Evolutionary conservation across 2,113 vertebrate genomes (phyloP), one percentile per base, ranked within the genome.

Genomic region (Gobiocypris rarus): DNA sequence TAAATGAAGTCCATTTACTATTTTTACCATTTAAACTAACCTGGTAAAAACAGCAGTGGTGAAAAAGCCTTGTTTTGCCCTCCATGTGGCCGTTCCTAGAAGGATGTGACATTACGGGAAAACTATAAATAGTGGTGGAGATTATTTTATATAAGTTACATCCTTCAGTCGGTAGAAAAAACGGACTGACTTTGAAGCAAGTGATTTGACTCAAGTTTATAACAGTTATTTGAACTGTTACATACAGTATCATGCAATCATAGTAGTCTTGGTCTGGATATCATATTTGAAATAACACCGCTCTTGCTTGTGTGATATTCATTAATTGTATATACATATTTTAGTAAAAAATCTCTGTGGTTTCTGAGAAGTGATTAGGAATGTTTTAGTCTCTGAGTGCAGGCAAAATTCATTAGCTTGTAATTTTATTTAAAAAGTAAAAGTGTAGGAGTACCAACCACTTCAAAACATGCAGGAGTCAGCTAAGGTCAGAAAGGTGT

Each of bases 401-500:
- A 71, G 65, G 22, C 61, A 63, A 56, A 78, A 26, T 34, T 41
- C 26, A 41, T 48, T 38, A 65, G 0, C 59, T 41, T 59, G n/a
- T 7, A 24, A 48, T 74, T 69, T 54, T 26, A n/a, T n/a, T n/a
- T n/a, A n/a, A n/a, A 4, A 58, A 43, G 43, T 65, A 1, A 69
- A 15, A 61, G 43, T 41, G 61, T 15, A 58, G 70, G 10, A 19
- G 22, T 41, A n/a, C 22, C 11, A 24, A 65, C 71, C 77, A 9
- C 22, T 31, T 73, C 67, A 73, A 48, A 73, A 75, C 84, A 81
- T 58, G 48, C 43, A 56, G 26, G 52, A 82, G 79, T 24, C 70
- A 52, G 54, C 26, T 67, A 58, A 77, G 85, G 83, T 85, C 85
- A 87, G n/a, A 83, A 85, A 59, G 69, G 81, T 85, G 83, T 85